Evolutionary conservation across 2,888 invertebrate species (phyloP), one percentile per base, ranked within the genome.

Genomic region (Caenorhabditis sulstoni): DNA sequence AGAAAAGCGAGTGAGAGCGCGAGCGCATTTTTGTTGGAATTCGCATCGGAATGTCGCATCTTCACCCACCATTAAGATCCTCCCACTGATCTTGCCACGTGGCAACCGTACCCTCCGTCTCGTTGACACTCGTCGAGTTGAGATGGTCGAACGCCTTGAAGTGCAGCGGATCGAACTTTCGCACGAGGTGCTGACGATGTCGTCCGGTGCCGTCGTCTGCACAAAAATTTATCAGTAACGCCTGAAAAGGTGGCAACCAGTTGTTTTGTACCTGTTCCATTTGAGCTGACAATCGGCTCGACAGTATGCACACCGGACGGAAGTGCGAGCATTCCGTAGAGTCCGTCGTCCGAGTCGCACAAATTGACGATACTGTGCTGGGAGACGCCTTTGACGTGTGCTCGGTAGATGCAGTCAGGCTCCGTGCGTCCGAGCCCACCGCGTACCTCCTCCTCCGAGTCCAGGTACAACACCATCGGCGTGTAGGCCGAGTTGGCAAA

Each of bases 291-390:
- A 37, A 85, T 59, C 22, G 88, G 88, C 58, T 88, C 88, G 62
- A 89, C 88, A 12, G 87, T 71, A 58, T 86, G 88, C 18, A 88
- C 79, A 18, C 89, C 89, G 52, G 83, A 81, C 22, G 82, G 81
- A n/a, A 89, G 76, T 8, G 86, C 87, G 39, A 89, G 84, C 59
- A 88, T 79, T 57, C 89, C 89, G 66, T 84, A 89, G 87, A 88
- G 64, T 73, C 88, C 87, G 41, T 85, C 85, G 53, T 88, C 82
- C 22, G 71, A 70, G 55, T 88, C 88, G 67, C 88, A 88, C 41
- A 89, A 67, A 71, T 88, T 88, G 76, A 89, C 87, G 74, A 88
- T 87, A 47, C 84, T 82, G 44, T 81, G 78, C 55, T 88, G 85
- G 14, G 67, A 55, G 22, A 78, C 73, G 29, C 83, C 86, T 41